Evolutionary conservation across 2,113 vertebrate species (phyloP), one percentile per base, ranked within the genome.

Genomic region (Cromileptes altivelis): DNA sequence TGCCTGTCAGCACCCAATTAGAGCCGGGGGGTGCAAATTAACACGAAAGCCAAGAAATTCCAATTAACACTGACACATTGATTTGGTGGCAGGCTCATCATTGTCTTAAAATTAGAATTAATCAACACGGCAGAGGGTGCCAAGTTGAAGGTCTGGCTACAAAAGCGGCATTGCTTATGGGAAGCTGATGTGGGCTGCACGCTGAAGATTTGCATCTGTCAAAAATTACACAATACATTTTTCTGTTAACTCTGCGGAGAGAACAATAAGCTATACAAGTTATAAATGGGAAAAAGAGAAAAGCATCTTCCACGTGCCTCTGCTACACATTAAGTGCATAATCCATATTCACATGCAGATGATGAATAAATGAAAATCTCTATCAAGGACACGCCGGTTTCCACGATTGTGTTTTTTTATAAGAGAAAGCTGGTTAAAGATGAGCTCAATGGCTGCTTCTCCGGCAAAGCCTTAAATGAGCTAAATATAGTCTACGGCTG

Each of bases 101-200:
- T 86, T 89, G 89, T 90, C 84, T 89, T 92, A 85, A 93, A 94
- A 93, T 91, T 86, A 91, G 81, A 92, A 91, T 93, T 91, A 93
- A 94, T 95, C 91, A 94, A 90, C 92, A 72, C 74, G 3, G 76
- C 37, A 33, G 61, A 80, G 75, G 82, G 70, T 87, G 86, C 76
- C 82, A 80, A 88, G 87, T 82, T 33, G 42, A 86, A 87, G 82
- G 81, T 84, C 75, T 86, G 65, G 52, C 52, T 63, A 79, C 42
- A 69, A 69, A 71, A 55, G 49, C 49, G 40, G 11, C 14, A 18
- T 19, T 62, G 55, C 69, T 78, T 81, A 37, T 52, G 30, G 37
- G 70, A 69, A 55, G 37, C n/a, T 27, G 47, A 62, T 68, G 70
- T 62, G 30, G 61, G 75, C 76, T 80, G 70, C 60, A 79, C 12